These are phyloP conservation scores for Pedicia rivosa DNA, from an alignment of 2,888 invertebrate genomes.

Conservation along the genomic window DNA sequence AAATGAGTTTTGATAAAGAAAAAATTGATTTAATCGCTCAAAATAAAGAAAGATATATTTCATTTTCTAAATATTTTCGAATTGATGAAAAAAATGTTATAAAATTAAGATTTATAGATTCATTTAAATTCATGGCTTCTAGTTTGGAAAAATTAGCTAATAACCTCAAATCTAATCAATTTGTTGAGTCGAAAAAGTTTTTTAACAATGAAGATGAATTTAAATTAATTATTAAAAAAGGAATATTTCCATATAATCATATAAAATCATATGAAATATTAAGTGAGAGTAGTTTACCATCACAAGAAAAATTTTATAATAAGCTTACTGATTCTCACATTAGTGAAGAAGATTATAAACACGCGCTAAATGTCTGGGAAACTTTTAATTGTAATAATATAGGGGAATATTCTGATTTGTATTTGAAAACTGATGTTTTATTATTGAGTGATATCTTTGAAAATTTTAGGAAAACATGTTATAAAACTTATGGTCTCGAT, in stretches of 20 bases:
- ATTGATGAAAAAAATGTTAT: constrained; percentile 6
- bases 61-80: no score
- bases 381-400: constrained; percentile 18
- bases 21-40: constrained; percentile 15
- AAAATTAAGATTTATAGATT: constrained; percentile 10
- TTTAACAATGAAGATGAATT: constrained; percentile 9
- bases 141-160: constrained; percentile 6
- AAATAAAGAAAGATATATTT: constrained; percentile 19
- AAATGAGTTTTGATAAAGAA: constrained; percentile 12
- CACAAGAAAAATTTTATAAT: constrained; percentile 14
- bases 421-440: constrained; percentile 21
- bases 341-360: constrained; percentile 16
- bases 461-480: constrained; percentile 3
- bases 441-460: constrained; percentile 19
- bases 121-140: constrained; percentile 6
- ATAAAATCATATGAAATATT: constrained; percentile 13
- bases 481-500: constrained; percentile 13
- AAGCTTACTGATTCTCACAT: constrained; percentile 13
- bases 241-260: constrained; percentile 21
- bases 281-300: constrained; percentile 11
- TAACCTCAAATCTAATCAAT: constrained; percentile 1
- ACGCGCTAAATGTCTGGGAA: constrained; percentile 21
- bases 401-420: constrained; percentile 19
- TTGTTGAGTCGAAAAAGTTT: no score
- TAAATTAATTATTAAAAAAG: constrained; percentile 15